A percentile compares a stretch with the other conserved stretches of the same genome.
Evolutionary conservation across 2,797 vertebrate genomes (phyloP).

Genomic region (Enteromius trimaculatus): DNA sequence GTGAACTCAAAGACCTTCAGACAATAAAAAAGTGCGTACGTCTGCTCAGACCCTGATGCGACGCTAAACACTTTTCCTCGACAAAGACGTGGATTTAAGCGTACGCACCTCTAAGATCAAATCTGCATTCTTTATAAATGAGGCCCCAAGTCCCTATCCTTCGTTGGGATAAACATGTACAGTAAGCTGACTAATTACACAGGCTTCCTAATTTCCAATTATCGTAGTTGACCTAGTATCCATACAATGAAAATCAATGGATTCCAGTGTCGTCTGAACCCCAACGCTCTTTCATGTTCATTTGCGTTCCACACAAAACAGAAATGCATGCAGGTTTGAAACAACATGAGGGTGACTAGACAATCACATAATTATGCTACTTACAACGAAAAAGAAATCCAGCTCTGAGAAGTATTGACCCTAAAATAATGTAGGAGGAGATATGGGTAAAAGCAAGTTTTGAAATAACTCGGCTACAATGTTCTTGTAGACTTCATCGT

Average conservation of each 20-base stretch:
- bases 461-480: not conserved
- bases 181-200: not conserved
- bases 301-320: not conserved
- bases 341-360: not conserved
- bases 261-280: not conserved
- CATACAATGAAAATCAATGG: not conserved
- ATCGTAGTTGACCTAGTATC: not conserved
- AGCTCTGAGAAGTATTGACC: not conserved
- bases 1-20: no score
- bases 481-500: constrained; percentile 6
- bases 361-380: not conserved
- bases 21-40: no score
- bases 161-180: not conserved
- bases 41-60: no score
- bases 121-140: no score
- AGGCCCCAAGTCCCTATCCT: not conserved
- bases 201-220: not conserved
- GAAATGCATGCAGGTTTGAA: not conserved
- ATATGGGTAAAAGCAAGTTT: not conserved
- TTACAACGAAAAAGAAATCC: not conserved
- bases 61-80: no score
- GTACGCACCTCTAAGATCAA: no score
- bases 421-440: not conserved
- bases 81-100: no score
- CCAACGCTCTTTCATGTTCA: not conserved